Base-by-base conservation (phyloP, 2,888 invertebrate genomes). In the Chloromyia formosa region DNA sequence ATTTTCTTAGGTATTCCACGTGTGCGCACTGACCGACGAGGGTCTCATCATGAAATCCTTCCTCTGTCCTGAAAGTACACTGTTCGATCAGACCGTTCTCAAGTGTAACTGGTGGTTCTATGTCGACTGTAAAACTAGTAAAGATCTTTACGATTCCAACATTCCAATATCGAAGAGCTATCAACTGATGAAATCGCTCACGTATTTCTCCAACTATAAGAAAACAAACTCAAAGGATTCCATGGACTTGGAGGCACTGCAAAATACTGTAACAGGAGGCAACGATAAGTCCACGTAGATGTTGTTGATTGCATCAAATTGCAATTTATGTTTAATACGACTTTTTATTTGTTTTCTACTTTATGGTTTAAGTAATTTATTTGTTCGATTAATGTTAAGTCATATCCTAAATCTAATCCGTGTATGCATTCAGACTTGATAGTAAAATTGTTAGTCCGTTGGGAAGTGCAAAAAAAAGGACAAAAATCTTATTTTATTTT, bases 81-180 rank as follows among this genome's bases (percentile, higher is more conserved):
- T 95, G 72, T 96, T 96, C 85, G 95, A 96, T 82, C 95, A 95
- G 84, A 94, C 94, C 22, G 93, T 96, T 77, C 88, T 96, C 4
- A 95, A 95, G 83, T 96, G 96, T 85, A 95, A 95, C 84, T 95
- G 95, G 95, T 95, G 94, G 94, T 94, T 95, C 87, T 95, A 95
- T 83, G 95, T 95, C 0, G 95, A 95, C 82, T 96, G 96, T 85
- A 93, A 93, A 83, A 89, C 90, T 74, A 94, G 94, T 22, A 90
- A 89, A 79, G 90, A 89, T 78, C 87, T 94, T 27, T 96, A 95
- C 83, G 94, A 95, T 81, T 94, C 95, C 14, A 96, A 96, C 83
- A 94, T 95, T 77, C 95, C 95, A 0, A 92, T 95, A 71, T 95
- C 95, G 40, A 95, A 95, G 85, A 95, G 94, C 83, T 95, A 95